A percentile compares a stretch with the other conserved stretches of the same genome.
These are phyloP conservation scores for Drosophila kikkawai DNA, from an alignment of 1,140 invertebrate genomes.

Conservation along the genomic window DNA sequence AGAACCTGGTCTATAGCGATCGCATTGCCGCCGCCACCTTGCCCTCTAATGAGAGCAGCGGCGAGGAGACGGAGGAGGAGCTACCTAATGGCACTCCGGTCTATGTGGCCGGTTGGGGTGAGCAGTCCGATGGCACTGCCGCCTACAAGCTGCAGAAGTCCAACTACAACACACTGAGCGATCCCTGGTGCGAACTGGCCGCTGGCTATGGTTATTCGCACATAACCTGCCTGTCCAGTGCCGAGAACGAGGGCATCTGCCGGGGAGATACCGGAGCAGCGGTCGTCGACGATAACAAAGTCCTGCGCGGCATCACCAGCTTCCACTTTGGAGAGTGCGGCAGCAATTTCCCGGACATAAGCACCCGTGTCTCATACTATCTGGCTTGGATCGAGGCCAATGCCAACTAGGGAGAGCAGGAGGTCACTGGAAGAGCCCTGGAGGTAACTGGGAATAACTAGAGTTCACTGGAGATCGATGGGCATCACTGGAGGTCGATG, in stretches of 20 bases:
- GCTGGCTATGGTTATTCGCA: conserved; percentile 72
- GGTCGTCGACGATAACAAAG: conserved; percentile 50
- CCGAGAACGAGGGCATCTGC: conserved; percentile 65
- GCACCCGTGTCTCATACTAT: conserved; percentile 57
- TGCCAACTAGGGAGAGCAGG: background rate
- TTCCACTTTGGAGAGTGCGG: conserved; percentile 74
- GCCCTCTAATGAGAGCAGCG: conserved; percentile 14
- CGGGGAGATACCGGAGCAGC: conserved; percentile 68
- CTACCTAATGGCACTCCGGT: conserved; percentile 64
- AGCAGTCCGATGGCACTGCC: conserved; percentile 45
- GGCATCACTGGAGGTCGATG: background rate
- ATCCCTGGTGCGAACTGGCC: conserved; percentile 53
- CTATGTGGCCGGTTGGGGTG: conserved; percentile 71
- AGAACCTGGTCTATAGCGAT: conserved; percentile 62
- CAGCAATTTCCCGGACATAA: conserved; percentile 67
- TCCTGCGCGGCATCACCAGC: conserved; percentile 56
- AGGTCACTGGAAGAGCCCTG: background rate
- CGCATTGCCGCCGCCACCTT: conserved; percentile 76
- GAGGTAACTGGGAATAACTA: background rate
- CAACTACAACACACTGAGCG: conserved; percentile 56
- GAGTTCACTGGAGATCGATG: background rate
- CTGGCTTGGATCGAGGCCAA: conserved; percentile 60
- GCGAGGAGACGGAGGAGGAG: conserved; percentile 12
- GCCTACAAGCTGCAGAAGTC: conserved; percentile 70
- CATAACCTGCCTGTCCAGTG: conserved; percentile 56